These are phyloP conservation scores for Volucella inanis DNA, from an alignment of 2,888 invertebrate species.

Conservation along the genomic window DNA sequence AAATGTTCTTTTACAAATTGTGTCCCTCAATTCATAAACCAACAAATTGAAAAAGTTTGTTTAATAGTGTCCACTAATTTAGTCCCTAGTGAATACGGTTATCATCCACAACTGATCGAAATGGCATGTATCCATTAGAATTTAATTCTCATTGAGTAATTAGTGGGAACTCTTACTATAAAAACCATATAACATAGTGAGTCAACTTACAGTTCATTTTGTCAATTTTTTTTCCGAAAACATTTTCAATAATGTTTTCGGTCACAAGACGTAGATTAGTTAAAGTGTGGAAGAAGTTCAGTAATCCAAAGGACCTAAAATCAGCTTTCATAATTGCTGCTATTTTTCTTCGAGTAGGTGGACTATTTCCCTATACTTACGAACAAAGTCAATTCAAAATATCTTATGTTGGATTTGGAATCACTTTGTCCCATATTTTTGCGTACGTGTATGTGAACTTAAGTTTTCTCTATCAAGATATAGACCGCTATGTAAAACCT, in stretches of 20 bases:
- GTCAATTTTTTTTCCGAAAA: neutral
- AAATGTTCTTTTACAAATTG: too few relatives aligned
- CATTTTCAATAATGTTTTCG: neutral
- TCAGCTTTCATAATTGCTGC: constrained; percentile 66
- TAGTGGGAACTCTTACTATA: neutral
- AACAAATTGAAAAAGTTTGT: neutral
- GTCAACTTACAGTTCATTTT: neutral
- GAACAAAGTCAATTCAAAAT: constrained; percentile 49
- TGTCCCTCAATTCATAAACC: too few relatives aligned
- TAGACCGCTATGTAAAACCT: constrained; percentile 75
- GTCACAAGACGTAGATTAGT: neutral
- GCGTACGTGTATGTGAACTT: constrained; percentile 76
- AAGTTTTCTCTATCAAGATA: constrained; percentile 67
- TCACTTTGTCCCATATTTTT: constrained; percentile 69
- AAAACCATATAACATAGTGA: neutral
- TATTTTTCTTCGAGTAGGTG: constrained; percentile 70
- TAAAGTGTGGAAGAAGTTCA: constrained; percentile 15
- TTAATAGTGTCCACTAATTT: neutral
- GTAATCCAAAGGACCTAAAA: constrained; percentile 53
- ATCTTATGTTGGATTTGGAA: constrained; percentile 59
- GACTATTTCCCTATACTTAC: constrained; percentile 74
- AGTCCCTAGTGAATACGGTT: neutral
- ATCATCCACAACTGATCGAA: neutral
- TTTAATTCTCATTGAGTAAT: constrained; percentile 19
- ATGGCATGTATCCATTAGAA: neutral